phyloP scores from a whole-genome alignment of 1,140 invertebrate genomes.

The Drosophila santomea region DNA sequence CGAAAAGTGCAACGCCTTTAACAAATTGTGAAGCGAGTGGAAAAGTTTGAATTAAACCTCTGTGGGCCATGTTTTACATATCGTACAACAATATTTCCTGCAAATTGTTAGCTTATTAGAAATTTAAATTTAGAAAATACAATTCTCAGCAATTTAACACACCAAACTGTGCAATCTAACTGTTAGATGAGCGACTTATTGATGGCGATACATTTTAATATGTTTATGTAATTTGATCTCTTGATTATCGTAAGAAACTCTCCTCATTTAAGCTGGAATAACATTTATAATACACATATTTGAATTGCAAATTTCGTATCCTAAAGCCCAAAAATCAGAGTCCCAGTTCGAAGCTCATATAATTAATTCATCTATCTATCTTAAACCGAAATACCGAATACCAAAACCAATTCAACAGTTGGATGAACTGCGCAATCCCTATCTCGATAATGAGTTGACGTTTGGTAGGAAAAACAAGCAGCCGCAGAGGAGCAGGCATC shows the following conservation, averaged over 20 bases:
- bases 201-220: too few species aligned
- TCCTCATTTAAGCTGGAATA: neutral
- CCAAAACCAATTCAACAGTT: slow-evolving; percentile 17
- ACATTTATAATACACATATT: neutral
- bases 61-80: neutral
- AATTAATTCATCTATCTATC: slow-evolving; percentile 12
- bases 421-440: slow-evolving; percentile 6
- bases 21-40: neutral
- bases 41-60: neutral
- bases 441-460: slow-evolving; percentile 14
- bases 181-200: too few species aligned
- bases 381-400: neutral
- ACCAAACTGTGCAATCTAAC: too few species aligned
- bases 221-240: too few species aligned
- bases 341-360: neutral
- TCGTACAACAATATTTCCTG: neutral
- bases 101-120: too few species aligned
- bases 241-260: neutral
- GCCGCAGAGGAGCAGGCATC: neutral
- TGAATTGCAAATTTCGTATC: neutral
- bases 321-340: neutral
- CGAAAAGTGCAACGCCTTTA: slow-evolving; percentile 11
- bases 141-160: too few species aligned
- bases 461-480: slow-evolving; percentile 3
- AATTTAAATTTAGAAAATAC: too few species aligned